phyloP scores from a whole-genome alignment of 2,888 invertebrate species.

The Himalopsyche anomala region DNA sequence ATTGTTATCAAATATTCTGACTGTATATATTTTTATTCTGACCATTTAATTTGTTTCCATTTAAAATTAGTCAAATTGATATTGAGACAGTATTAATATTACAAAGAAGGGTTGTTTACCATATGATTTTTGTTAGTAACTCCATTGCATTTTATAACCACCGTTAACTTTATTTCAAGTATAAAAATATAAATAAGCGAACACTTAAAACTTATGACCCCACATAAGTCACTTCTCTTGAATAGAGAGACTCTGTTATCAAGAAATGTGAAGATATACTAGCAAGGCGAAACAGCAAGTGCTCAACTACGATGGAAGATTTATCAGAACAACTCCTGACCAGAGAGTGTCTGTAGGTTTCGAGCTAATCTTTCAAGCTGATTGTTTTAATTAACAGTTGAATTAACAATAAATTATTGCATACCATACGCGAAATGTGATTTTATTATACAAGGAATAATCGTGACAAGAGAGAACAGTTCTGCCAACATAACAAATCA shows the following conservation, averaged over 20 bases:
- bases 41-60: no score
- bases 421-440: background rate
- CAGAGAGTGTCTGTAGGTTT: constrained; percentile 32
- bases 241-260: background rate
- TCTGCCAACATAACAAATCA: no score
- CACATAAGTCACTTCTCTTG: background rate
- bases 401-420: constrained; percentile 9
- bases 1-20: no score
- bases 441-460: background rate
- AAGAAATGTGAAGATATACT: constrained; percentile 27
- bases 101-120: no score
- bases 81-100: no score
- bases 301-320: constrained; percentile 36
- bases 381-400: constrained; percentile 43
- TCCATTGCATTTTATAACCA: no score
- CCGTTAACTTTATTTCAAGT: no score
- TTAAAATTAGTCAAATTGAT: no score
- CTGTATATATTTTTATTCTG: no score
- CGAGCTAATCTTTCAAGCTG: constrained; percentile 36
- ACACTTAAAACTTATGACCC: no score
- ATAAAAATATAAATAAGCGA: no score
- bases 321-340: constrained; percentile 42
- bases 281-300: constrained; percentile 24
- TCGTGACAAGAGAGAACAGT: background rate
- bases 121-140: no score